Evolutionary conservation across 2,888 invertebrate species (phyloP).

Genomic region (Marronus borbonicus): DNA sequence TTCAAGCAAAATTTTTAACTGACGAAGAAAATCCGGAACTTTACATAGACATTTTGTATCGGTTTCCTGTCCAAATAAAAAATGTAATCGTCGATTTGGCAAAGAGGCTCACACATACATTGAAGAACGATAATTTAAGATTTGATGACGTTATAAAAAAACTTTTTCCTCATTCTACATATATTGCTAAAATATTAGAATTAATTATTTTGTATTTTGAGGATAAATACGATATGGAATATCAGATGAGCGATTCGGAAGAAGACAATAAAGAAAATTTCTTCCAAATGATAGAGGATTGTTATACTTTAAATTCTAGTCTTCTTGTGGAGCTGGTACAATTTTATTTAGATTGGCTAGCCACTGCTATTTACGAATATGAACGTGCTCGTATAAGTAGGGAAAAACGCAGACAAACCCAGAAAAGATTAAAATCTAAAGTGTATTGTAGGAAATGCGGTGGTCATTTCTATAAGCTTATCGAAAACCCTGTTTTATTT

Average conservation of each 20-base stretch:
- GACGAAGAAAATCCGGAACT: slow-evolving; percentile 47
- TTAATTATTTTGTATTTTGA: slow-evolving; percentile 45
- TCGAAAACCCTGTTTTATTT: slow-evolving; percentile 13
- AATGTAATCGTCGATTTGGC: slow-evolving; percentile 41
- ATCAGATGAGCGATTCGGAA: neutral
- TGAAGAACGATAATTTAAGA: slow-evolving; percentile 39
- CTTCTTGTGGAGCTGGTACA: slow-evolving; percentile 57
- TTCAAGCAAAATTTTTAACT: slow-evolving; percentile 45
- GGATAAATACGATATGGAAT: slow-evolving; percentile 34
- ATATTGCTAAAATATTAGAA: slow-evolving; percentile 44
- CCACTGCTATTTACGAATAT: slow-evolving; percentile 50
- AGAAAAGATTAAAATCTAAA: slow-evolving; percentile 37
- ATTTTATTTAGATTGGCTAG: slow-evolving; percentile 53
- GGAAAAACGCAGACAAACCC: slow-evolving; percentile 36
- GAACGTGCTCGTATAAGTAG: slow-evolving; percentile 42
- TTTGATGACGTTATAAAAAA: slow-evolving; percentile 32
- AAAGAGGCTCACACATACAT: slow-evolving; percentile 19
- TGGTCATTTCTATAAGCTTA: slow-evolving; percentile 47
- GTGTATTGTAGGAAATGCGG: slow-evolving; percentile 43
- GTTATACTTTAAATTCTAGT: slow-evolving; percentile 35
- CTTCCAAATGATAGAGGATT: slow-evolving; percentile 31
- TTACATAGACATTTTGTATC: slow-evolving; percentile 37
- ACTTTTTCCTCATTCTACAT: slow-evolving; percentile 49
- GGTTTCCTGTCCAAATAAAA: slow-evolving; percentile 38
- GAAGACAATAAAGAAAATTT: slow-evolving; percentile 34